A percentile compares a stretch with the other conserved stretches of the same genome.
These are phyloP conservation scores for Coremacera marginata DNA, from an alignment of 2,888 invertebrate species.

Conservation along the genomic window DNA sequence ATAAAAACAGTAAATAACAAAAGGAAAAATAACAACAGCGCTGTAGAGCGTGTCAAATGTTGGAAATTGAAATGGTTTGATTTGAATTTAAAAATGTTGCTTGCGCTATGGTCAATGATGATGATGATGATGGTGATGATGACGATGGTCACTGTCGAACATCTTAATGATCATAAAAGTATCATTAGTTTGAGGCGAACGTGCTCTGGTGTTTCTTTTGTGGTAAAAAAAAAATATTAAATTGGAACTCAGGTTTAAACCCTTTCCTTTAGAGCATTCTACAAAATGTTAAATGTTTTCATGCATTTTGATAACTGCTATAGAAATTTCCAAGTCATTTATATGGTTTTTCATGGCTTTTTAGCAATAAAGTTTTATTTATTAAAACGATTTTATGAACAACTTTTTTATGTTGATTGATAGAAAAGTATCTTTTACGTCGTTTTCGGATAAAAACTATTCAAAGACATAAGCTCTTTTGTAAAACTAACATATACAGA, in stretches of 20 bases:
- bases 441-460: too few species aligned
- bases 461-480: too few species aligned
- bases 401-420: too few species aligned
- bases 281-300: not conserved
- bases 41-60: slow-evolving; percentile 20
- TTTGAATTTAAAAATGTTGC: slow-evolving; percentile 15
- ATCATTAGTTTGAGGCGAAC: not conserved
- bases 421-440: too few species aligned
- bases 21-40: not conserved
- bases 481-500: too few species aligned
- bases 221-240: not conserved
- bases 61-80: slow-evolving; percentile 10
- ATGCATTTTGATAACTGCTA: not conserved
- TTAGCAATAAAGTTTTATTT: too few species aligned
- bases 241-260: not conserved
- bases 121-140: slow-evolving; percentile 13
- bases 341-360: not conserved
- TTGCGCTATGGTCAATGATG: not conserved
- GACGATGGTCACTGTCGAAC: not conserved
- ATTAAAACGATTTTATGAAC: too few species aligned
- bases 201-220: not conserved
- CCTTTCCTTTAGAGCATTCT: not conserved
- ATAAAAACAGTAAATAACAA: not conserved
- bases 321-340: not conserved
- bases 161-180: not conserved